Evolutionary conservation across 1,140 invertebrate genomes (phyloP), one percentile per base, ranked within the genome.

Genomic region (Tigriopus japonicus): DNA sequence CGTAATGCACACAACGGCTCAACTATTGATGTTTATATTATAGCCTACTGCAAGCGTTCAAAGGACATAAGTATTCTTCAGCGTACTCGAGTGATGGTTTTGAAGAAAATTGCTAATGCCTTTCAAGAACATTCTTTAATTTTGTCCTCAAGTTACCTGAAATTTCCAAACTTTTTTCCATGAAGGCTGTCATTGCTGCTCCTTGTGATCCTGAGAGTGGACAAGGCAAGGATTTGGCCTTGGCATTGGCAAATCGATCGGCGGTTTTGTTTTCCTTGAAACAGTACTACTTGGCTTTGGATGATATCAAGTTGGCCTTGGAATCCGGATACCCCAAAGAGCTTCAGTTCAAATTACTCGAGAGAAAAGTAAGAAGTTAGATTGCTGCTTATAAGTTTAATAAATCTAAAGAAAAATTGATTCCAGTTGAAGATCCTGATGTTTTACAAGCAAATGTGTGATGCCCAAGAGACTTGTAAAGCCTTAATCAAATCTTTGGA

Each of bases 291-390:
- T 42, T 59, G 42, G 58, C 58, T 10, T 7, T 59, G 15, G 58
- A 59, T 15, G 58, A 59, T 24, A 59, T 59, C 7, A 19, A 59
- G 43, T 21, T 59, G 1, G 58, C 58, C 2, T 49, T 59, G 6
- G 58, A 59, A 12, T 40, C 17, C 19, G 58, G 58, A 49, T 59
- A 59, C 24, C 58, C 58, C 6, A 28, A 59, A 6, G 58, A 59
- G 28, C 42, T 59, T 15, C 28, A 40, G n/a, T 59, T 42, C 19
- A 59, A 59, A 17, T 45, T 59, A 19, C 23, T 42, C 23, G 58
- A 59, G 6, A 6, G 58, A 43, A 59, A 59, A 49, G 58, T 24
- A 19, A 17, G 45, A 49, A 6, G n/a, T 49, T 49, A n/a, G 15
- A 17, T 17, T 49, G 45, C 10, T 21, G n/a, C 19, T 49, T 17